Evolutionary conservation across 2,888 invertebrate genomes (phyloP).

Genomic region (Ischnura elegans): DNA sequence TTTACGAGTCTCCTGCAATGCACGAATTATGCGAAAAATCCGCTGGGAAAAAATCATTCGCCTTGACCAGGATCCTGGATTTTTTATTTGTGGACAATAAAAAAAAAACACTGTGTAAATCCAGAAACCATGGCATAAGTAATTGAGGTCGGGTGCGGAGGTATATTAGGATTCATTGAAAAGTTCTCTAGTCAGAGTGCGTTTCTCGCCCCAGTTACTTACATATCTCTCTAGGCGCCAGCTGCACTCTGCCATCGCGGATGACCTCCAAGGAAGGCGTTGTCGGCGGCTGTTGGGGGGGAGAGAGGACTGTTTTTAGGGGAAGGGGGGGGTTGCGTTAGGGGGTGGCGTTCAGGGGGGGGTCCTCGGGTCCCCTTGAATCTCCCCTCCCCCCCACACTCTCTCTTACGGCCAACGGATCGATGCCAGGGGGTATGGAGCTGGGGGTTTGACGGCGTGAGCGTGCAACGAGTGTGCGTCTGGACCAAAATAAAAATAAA

Average conservation of each 20-base stretch:
- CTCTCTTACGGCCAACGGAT: background rate
- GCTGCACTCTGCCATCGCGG: background rate
- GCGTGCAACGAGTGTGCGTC: conserved; percentile 11
- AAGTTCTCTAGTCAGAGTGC: background rate
- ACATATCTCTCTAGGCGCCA: background rate
- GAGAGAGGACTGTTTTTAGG: no score
- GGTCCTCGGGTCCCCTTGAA: background rate
- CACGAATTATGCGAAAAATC: no score
- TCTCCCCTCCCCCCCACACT: background rate
- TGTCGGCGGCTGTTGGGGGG: background rate
- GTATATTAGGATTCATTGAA: no score
- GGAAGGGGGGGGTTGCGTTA: background rate
- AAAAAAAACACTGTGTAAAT: no score
- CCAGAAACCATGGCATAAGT: no score
- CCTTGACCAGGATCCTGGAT: no score
- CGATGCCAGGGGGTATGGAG: background rate
- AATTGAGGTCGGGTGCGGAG: no score
- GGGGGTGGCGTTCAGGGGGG: background rate
- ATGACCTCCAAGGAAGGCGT: background rate
- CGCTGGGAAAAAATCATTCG: no score
- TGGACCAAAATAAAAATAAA: background rate
- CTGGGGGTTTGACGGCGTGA: background rate
- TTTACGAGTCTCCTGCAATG: no score
- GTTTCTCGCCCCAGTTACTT: conserved; percentile 1
- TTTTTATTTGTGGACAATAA: no score